Conservation (phyloP, 2,888 invertebrate genomes). For the Cataglyphis albicans region DNA sequence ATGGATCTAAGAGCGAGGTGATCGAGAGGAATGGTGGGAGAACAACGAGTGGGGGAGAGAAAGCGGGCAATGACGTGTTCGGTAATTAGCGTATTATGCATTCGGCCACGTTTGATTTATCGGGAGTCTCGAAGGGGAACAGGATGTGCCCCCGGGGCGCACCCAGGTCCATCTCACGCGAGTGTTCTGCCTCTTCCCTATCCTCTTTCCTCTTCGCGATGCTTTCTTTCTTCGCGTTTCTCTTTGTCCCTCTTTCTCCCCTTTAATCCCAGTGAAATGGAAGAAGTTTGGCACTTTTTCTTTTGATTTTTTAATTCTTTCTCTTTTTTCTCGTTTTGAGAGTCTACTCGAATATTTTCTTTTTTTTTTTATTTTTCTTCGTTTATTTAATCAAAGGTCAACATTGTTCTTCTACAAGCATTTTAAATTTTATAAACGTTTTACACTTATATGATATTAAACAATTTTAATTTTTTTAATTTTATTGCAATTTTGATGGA, state of each 20-base stretch:
- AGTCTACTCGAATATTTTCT: neutral
- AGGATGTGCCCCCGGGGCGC: slow-evolving; percentile 78
- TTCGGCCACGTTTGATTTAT: slow-evolving; percentile 79
- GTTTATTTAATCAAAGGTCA: slow-evolving; percentile 19
- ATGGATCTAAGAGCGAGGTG: slow-evolving; percentile 68
- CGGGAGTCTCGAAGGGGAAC: slow-evolving; percentile 75
- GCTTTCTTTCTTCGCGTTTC: slow-evolving; percentile 41
- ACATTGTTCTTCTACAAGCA: neutral
- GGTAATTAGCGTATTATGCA: slow-evolving; percentile 79
- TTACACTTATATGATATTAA: neutral
- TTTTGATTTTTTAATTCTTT: neutral
- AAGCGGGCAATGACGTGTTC: slow-evolving; percentile 74
- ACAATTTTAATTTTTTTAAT: neutral
- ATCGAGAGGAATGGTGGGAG: slow-evolving; percentile 47
- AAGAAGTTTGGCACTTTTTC: slow-evolving; percentile 17
- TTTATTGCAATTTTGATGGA: neutral
- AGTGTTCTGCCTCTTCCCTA: slow-evolving; percentile 57
- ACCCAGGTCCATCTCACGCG: slow-evolving; percentile 75
- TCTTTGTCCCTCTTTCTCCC: slow-evolving; percentile 18
- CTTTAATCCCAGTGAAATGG: slow-evolving; percentile 22
- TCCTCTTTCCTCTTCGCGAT: slow-evolving; percentile 23
- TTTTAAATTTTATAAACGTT: neutral
- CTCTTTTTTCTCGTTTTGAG: slow-evolving; percentile 49
- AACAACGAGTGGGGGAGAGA: slow-evolving; percentile 45
- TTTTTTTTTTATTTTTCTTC: neutral